phyloP scores from a whole-genome alignment of 2,888 invertebrate genomes.

The Boloria euphrosyne region DNA sequence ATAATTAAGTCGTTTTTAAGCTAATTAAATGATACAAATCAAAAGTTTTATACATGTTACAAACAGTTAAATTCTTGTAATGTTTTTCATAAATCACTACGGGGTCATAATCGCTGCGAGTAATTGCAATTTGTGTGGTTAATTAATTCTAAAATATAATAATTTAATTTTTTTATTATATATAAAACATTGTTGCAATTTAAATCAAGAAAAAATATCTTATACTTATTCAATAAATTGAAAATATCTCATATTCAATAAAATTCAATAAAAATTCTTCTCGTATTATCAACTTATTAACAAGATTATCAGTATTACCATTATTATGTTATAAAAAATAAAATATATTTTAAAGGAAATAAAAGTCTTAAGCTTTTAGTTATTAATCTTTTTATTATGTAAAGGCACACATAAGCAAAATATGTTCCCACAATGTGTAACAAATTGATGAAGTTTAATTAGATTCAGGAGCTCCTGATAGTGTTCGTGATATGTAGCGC shows the following conservation, averaged over 20 bases:
- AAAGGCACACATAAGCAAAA: neutral
- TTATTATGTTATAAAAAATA: neutral
- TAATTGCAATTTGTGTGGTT: too few relatives aligned
- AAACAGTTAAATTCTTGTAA: too few relatives aligned
- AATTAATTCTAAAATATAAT: too few relatives aligned
- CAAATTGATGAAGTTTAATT: slow-evolving; percentile 30
- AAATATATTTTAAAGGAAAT: neutral
- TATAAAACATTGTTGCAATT: too few relatives aligned
- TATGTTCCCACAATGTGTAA: slow-evolving; percentile 23
- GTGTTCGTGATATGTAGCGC: slow-evolving; percentile 23
- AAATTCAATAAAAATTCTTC: too few relatives aligned
- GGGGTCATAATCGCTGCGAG: too few relatives aligned
- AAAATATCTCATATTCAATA: too few relatives aligned
- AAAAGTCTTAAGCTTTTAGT: neutral
- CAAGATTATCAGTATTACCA: neutral
- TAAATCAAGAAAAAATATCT: too few relatives aligned
- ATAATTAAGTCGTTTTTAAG: neutral
- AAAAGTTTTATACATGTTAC: neutral
- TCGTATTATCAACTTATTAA: too few relatives aligned
- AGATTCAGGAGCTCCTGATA: slow-evolving; percentile 29
- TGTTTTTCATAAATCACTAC: too few relatives aligned
- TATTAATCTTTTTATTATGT: neutral
- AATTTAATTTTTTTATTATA: too few relatives aligned
- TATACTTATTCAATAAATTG: too few relatives aligned
- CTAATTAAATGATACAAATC: neutral